Conservation (phyloP, 2,113 vertebrate genomes). For the Peromyscus polionotus region DNA sequence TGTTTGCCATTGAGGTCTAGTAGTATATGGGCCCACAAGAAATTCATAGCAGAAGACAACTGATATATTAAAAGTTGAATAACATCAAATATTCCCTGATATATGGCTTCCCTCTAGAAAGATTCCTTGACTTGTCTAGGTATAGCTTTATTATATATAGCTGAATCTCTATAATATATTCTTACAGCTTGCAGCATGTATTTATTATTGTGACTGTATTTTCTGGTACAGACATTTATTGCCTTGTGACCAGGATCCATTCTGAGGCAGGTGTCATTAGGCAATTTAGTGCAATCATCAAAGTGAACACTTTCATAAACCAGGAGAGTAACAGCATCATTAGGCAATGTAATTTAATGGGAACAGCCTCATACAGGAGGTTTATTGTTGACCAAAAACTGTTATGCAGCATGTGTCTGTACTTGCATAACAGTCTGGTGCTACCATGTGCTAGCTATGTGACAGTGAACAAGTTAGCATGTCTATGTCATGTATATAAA, state of each 20-base stretch:
- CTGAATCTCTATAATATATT: no score
- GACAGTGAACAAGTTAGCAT: not conserved
- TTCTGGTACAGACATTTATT: not conserved
- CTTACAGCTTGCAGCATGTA: no score
- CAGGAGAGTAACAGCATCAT: not conserved
- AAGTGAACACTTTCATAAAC: not conserved
- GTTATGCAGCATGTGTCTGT: not conserved
- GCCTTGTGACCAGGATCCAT: not conserved
- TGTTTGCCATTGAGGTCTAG: no score
- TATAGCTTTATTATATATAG: no score
- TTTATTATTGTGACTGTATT: constrained; percentile 4
- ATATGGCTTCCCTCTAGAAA: no score
- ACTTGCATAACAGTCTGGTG: not conserved
- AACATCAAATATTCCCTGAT: no score
- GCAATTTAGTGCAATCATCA: not conserved
- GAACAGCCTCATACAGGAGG: not conserved
- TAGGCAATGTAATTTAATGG: not conserved
- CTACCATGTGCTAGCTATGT: not conserved
- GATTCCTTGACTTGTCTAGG: no score
- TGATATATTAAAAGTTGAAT: no score
- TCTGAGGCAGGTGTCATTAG: not conserved
- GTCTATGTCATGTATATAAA: not conserved
- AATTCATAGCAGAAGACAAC: no score
- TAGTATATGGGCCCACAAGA: no score
- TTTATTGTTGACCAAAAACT: not conserved